Evolutionary conservation across 2,797 vertebrate genomes (phyloP), one percentile per base, ranked within the genome.

Genomic region (Phoeniculus purpureus): DNA sequence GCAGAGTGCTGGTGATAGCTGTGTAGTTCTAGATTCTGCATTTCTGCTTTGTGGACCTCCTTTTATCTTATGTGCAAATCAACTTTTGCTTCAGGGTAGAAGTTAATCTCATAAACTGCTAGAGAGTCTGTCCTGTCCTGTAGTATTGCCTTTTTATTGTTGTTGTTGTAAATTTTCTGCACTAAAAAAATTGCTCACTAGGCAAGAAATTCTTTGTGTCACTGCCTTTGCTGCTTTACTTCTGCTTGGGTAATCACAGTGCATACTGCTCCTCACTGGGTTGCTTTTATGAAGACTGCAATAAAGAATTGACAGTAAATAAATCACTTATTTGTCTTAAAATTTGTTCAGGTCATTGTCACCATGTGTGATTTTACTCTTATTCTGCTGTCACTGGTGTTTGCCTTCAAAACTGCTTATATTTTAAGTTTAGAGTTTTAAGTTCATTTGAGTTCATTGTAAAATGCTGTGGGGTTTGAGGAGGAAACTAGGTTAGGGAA

Each of bases 401-500:
- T 25, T 9, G 25, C 34, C n/a, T 67, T 74, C 34, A 61, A 50
- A 90, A 92, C 32, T 79, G 59, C 81, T 84, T 91, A 11, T 70
- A 43, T 50, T 83, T 71, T 47, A 87, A 86, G 51, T 88, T 86
- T 27, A 32, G 93, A 79, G 72, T 82, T 94, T 73, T 74, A 75
- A 92, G 95, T 94, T 96, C 94, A 94, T 95, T 52, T 91, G 85
- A 95, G 92, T 96, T 96, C 91, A 94, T 15, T 73, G 72, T 77
- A 77, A 94, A 96, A 60, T 92, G 94, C 94, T 93, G 10, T 91
- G 61, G 92, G 91, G 81, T 92, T 92, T 93, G 91, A 80, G 91
- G 66, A 95, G 65, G 68, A 96, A 96, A 95, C 65, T 96, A 85
- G 95, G 95, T 96, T 96, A 96, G 85, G 77, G 75, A 94, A 96